Base-by-base conservation (phyloP, 2,797 vertebrate genomes). In the Danio kyathit region DNA sequence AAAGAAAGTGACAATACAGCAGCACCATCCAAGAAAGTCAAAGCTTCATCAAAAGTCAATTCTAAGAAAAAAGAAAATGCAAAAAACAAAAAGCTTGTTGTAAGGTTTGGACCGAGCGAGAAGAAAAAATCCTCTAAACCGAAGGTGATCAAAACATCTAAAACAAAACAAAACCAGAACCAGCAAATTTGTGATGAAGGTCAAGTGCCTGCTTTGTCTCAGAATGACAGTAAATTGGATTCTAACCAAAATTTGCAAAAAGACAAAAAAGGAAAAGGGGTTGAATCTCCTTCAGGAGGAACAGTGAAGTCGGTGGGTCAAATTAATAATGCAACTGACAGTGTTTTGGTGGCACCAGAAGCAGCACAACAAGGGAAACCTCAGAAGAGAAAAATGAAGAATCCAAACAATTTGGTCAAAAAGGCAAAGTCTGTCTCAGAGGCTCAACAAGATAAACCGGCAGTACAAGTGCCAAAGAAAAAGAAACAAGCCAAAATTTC, bases 331-430 rank as follows among this genome's bases (percentile, higher is more conserved):
- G 82, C 87, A 70, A 84, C 89, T 87, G 73, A 74, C 41, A 80
- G 9, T 2, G 61, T 85, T 19, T 11, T 73, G 6, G 73, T 80
- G 19, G 60, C 41, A 38, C 43, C 74, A 2, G 77, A 82, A 43
- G 63, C 66, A 71, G 66, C 48, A 56, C 72, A 54, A 38, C 88
- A 86, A 87, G 87, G 86, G 6, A 86, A 90, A 63, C 19, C 76
- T 17, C 88, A 80, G 66, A 94, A 91, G 87, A 92, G 84, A 16
- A 92, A 92, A 84, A 75, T 86, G 6, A 94, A 93, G 86, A 93
- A 78, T 51, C 85, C 88, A 63, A 91, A 88, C 83, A 73, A 79
- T 79, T 84, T 82, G 6, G 29, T 60, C 0, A 82, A 66, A 60
- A 85, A 87, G 9, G 60, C n/a, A 46, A 79, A 79, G 19, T 48